phyloP scores from a whole-genome alignment of 2,113 vertebrate species.

The Aptenodytes patagonicus region DNA sequence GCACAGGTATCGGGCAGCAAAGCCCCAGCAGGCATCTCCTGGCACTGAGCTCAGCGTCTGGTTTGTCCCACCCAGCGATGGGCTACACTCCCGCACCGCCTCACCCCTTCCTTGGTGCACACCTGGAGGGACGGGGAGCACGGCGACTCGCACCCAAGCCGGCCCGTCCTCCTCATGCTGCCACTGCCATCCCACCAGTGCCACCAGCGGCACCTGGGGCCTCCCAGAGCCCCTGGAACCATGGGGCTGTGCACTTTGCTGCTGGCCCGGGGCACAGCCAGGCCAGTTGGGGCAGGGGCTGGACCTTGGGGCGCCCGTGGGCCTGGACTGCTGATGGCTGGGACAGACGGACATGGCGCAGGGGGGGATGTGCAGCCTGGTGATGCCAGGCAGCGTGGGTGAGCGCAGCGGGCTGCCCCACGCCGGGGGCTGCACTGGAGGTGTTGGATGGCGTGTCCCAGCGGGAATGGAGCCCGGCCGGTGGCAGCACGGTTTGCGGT shows the following conservation, averaged over 20 bases:
- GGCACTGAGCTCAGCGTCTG: background rate
- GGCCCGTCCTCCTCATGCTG: accelerated
- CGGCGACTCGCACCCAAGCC: accelerated
- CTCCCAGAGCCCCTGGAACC: no score
- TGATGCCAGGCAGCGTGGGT: accelerated
- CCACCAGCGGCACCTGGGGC: background rate
- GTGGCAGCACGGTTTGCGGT: accelerated
- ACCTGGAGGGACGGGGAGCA: accelerated
- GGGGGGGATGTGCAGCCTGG: background rate
- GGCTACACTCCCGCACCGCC: accelerated
- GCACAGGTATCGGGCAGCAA: background rate
- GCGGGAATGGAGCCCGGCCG: accelerated
- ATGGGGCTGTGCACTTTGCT: background rate
- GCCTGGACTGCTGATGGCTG: background rate
- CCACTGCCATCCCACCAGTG: accelerated
- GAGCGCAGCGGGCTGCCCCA: background rate
- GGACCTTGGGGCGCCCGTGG: accelerated
- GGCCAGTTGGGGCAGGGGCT: background rate
- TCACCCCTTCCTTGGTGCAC: accelerated
- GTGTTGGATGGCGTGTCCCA: accelerated
- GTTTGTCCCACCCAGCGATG: accelerated
- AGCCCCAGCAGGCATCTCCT: background rate
- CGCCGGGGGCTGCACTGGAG: accelerated
- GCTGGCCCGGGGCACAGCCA: background rate
- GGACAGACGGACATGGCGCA: accelerated